These are phyloP conservation scores for Vimba vimba DNA, from an alignment of 2,113 vertebrate species.

Conservation along the genomic window DNA sequence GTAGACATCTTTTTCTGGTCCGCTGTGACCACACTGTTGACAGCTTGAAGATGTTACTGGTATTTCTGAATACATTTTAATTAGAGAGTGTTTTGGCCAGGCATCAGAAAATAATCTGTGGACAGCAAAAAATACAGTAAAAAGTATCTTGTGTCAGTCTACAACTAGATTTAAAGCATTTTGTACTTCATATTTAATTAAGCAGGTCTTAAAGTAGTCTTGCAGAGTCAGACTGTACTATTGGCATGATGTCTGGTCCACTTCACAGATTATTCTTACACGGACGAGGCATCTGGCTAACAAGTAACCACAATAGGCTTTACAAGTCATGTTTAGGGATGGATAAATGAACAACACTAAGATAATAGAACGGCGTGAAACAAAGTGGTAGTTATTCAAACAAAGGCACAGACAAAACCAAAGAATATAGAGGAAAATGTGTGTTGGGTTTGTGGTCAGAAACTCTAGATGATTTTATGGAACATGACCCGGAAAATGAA, in stretches of 20 bases:
- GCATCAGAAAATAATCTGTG: constrained; percentile 25
- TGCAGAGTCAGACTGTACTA: background rate
- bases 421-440: background rate
- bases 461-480: background rate
- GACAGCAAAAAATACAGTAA: background rate
- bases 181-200: background rate
- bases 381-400: background rate
- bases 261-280: background rate
- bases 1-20: constrained; percentile 12
- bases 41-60: constrained; percentile 19
- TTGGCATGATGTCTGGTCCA: background rate
- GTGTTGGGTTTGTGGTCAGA: background rate
- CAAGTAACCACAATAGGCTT: background rate
- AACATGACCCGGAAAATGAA: constrained; percentile 1
- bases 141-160: background rate
- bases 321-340: background rate
- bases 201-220: background rate
- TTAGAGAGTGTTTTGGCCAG: constrained; percentile 29
- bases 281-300: background rate
- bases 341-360: background rate
- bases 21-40: constrained; percentile 21
- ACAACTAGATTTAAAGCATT: constrained; percentile 14
- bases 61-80: constrained; percentile 34
- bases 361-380: background rate
- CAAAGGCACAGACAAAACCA: constrained; percentile 14